These are phyloP conservation scores for Apostichopus japonicus DNA, from an alignment of 35 echinoderm and acorn worm species.

Conservation along the genomic window DNA sequence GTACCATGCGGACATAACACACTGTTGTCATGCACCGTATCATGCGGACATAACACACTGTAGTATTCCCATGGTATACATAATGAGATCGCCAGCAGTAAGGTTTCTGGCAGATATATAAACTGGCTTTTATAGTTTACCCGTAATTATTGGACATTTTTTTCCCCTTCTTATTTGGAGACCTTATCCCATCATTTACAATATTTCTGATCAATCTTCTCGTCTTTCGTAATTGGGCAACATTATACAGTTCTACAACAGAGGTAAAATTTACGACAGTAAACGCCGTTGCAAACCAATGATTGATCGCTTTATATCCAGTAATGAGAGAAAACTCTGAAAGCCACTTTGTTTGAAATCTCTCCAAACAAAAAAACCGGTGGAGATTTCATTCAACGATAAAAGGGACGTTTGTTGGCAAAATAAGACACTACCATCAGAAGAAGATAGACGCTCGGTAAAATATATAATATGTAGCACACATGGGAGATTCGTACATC, in stretches of 20 bases:
- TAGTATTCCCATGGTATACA: too few species aligned
- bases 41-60: too few species aligned
- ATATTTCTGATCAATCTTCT: not conserved
- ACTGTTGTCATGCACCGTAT: too few species aligned
- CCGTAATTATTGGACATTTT: too few species aligned
- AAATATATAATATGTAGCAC: too few species aligned
- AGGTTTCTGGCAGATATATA: too few species aligned
- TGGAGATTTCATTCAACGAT: not conserved
- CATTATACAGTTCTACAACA: not conserved
- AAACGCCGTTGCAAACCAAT: not conserved
- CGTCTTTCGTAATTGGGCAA: not conserved
- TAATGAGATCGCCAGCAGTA: too few species aligned
- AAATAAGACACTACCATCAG: not conserved
- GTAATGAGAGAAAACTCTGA: slow-evolving; percentile 25
- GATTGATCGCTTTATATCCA: slow-evolving; percentile 16
- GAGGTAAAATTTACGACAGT: slow-evolving; percentile 5
- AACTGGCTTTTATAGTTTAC: too few species aligned
- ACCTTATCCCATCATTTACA: too few species aligned
- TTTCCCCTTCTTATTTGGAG: too few species aligned
- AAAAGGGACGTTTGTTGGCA: not conserved
- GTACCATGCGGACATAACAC: too few species aligned
- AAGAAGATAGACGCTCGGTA: not conserved
- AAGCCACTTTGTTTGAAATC: slow-evolving; percentile 26
- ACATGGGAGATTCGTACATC: too few species aligned
- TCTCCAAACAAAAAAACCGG: slow-evolving; percentile 36